Percentiles rank a stretch among this genome's conserved stretches.
These are phyloP conservation scores for Andricus curvator DNA, from an alignment of 2,888 invertebrate species.

Conservation along the genomic window DNA sequence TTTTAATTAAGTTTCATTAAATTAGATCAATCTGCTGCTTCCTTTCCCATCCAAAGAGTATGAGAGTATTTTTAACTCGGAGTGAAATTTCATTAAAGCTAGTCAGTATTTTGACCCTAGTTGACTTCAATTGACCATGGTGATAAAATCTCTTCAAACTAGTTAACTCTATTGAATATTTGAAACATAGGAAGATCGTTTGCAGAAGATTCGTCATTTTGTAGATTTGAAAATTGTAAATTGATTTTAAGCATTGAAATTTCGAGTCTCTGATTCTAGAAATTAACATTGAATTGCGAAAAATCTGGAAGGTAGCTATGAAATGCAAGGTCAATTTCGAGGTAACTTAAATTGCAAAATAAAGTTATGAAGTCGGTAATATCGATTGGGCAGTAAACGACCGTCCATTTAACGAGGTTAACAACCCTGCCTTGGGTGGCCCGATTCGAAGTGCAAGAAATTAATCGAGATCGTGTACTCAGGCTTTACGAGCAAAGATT, in stretches of 20 bases:
- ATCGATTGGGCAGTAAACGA: slow-evolving; percentile 32
- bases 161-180: neutral
- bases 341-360: neutral
- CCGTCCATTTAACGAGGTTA: slow-evolving; percentile 37
- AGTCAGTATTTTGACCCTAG: neutral
- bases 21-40: slow-evolving; percentile 44
- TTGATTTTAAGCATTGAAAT: too few relatives aligned
- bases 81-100: neutral
- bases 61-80: neutral
- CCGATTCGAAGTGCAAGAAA: slow-evolving; percentile 38
- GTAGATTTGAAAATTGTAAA: too few relatives aligned
- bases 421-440: slow-evolving; percentile 33
- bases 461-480: slow-evolving; percentile 40
- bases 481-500: slow-evolving; percentile 32
- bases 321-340: neutral
- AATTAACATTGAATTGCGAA: too few relatives aligned
- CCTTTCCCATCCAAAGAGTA: neutral
- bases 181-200: too few relatives aligned
- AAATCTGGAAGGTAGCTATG: neutral
- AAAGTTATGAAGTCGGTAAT: slow-evolving; percentile 25
- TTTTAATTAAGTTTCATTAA: neutral
- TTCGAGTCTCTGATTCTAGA: too few relatives aligned
- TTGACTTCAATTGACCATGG: neutral
- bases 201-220: too few relatives aligned
- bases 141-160: neutral